Evolutionary conservation across 2,113 vertebrate genomes (phyloP).

Genomic region (Muscicapa adusta): DNA sequence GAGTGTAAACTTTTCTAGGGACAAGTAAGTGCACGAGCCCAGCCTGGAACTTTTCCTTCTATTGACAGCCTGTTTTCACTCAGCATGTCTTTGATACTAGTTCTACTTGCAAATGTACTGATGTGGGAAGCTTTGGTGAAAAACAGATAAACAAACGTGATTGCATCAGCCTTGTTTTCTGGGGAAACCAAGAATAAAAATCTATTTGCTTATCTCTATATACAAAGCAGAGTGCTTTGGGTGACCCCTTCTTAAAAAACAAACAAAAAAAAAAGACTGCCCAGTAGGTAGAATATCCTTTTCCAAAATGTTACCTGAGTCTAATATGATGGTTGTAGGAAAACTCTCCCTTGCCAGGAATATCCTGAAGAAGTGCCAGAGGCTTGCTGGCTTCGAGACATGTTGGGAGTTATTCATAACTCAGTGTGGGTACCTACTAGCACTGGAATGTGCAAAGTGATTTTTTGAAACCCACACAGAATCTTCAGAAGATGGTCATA

Average conservation of each 20-base stretch:
- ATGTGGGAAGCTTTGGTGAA: neutral
- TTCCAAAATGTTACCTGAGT: neutral
- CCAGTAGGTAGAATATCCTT: neutral
- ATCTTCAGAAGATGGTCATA: slow-evolving; percentile 60
- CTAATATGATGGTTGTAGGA: neutral
- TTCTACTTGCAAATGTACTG: slow-evolving; percentile 10
- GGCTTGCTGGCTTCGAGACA: slow-evolving; percentile 39
- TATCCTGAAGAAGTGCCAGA: slow-evolving; percentile 25
- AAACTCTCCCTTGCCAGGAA: slow-evolving; percentile 19
- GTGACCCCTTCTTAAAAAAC: neutral
- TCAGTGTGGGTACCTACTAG: slow-evolving; percentile 55
- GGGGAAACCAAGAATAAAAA: neutral
- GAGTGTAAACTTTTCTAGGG: neutral
- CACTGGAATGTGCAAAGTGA: slow-evolving; percentile 39
- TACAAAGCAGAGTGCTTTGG: neutral
- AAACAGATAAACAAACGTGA: slow-evolving; percentile 6
- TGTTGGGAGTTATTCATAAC: slow-evolving; percentile 59
- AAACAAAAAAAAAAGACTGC: neutral
- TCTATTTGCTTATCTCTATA: neutral
- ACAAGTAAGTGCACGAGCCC: neutral
- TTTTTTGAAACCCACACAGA: slow-evolving; percentile 55
- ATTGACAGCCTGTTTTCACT: neutral
- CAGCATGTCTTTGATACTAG: neutral
- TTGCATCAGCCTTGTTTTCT: neutral
- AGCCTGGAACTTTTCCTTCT: neutral